Conservation (phyloP, 1,140 invertebrate genomes). For the Micrasema minimum region DNA sequence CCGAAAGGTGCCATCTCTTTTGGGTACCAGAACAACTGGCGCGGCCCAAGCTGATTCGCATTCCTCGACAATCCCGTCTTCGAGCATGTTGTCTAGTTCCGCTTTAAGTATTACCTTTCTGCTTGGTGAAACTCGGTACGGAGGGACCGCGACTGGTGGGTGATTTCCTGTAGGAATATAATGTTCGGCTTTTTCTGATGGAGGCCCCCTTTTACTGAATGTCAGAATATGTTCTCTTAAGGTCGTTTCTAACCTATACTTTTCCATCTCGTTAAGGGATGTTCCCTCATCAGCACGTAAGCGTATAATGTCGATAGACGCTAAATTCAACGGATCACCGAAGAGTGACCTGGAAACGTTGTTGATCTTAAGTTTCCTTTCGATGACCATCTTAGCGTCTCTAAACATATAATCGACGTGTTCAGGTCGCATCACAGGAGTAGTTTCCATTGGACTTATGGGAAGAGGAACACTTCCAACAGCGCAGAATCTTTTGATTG, state of each 20-base stretch:
- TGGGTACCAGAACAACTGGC: constrained; percentile 58
- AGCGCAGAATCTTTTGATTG: too few species aligned
- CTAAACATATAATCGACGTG: background rate
- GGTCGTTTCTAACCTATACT: background rate
- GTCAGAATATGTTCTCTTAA: background rate
- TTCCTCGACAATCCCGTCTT: constrained; percentile 56
- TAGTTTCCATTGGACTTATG: background rate
- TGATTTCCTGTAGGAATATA: background rate
- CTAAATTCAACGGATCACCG: background rate
- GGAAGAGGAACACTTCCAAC: too few species aligned
- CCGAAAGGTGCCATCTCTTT: constrained; percentile 54
- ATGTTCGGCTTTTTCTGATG: background rate
- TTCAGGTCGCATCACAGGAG: background rate
- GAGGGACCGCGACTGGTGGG: constrained; percentile 50
- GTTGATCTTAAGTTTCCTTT: background rate
- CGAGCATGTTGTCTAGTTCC: constrained; percentile 55
- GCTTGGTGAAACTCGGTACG: constrained; percentile 53
- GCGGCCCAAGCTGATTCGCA: constrained; percentile 58
- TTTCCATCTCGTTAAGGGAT: background rate
- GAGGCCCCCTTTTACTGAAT: background rate
- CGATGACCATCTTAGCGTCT: background rate
- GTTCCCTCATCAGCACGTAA: background rate
- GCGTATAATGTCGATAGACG: background rate
- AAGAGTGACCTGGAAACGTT: background rate
- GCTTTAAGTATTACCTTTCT: constrained; percentile 42